Evolutionary conservation across 2,888 invertebrate genomes (phyloP).

Genomic region (Pristionchus mayeri): DNA sequence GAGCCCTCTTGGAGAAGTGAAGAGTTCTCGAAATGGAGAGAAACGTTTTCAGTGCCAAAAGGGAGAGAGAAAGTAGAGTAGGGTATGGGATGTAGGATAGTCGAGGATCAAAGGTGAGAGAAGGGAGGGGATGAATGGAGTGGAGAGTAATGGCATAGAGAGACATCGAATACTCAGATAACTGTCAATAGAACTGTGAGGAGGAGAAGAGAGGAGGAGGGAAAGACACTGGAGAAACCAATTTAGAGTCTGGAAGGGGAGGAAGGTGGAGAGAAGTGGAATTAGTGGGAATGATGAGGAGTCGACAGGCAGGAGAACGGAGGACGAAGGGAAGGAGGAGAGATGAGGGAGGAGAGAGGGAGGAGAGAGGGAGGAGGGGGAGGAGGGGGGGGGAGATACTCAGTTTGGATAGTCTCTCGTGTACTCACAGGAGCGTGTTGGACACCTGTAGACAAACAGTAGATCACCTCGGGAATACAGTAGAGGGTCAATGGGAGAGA

Average conservation of each 20-base stretch:
- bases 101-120: background rate
- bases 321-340: too few relatives aligned
- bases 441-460: constrained; percentile 45
- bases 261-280: background rate
- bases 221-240: background rate
- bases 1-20: background rate
- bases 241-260: background rate
- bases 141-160: background rate
- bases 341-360: background rate
- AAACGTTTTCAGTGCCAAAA: too few relatives aligned
- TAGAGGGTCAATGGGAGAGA: background rate
- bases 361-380: background rate
- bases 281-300: constrained; percentile 2
- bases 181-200: background rate
- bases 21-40: background rate
- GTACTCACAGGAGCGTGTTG: constrained; percentile 22
- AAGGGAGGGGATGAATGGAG: background rate
- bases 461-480: background rate
- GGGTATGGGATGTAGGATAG: background rate
- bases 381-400: background rate
- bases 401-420: constrained; percentile 2
- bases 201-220: background rate
- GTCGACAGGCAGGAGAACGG: too few relatives aligned
- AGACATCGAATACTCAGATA: background rate
- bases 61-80: background rate